Evolutionary conservation across 2,888 invertebrate genomes (phyloP).

Genomic region (Eristalis intricaria): DNA sequence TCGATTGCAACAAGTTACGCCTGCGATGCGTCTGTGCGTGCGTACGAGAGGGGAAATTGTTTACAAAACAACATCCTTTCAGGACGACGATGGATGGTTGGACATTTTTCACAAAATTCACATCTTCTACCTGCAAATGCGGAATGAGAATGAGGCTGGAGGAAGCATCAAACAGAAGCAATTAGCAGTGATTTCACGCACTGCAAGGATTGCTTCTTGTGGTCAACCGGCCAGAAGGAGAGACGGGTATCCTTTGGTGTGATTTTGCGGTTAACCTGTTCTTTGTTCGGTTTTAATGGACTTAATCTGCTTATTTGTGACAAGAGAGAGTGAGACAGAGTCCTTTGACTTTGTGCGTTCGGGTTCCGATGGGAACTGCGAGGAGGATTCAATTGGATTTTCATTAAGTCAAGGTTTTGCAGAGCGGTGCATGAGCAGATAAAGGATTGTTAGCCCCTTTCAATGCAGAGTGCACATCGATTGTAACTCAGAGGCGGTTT

Average conservation of each 20-base stretch:
- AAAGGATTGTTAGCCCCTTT: neutral
- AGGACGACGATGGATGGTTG: neutral
- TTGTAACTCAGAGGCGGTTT: too few species aligned
- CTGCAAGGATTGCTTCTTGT: conserved; percentile 55
- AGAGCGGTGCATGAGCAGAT: neutral
- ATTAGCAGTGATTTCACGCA: conserved; percentile 71
- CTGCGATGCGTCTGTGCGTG: conserved; percentile 35
- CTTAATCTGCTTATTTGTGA: conserved; percentile 21
- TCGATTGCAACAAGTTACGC: conserved; percentile 69
- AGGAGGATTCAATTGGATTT: neutral
- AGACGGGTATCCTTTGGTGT: conserved; percentile 31
- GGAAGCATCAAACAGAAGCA: conserved; percentile 32
- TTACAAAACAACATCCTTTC: conserved; percentile 66
- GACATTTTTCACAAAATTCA: conserved; percentile 16
- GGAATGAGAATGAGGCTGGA: conserved; percentile 17
- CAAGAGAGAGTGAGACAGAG: neutral
- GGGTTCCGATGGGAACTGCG: neutral
- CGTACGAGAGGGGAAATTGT: conserved; percentile 45
- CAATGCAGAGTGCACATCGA: too few species aligned
- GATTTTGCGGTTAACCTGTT: conserved; percentile 61
- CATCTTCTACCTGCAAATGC: conserved; percentile 47
- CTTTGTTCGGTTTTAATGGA: conserved; percentile 17
- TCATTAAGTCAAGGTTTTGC: neutral
- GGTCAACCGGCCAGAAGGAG: conserved; percentile 29
- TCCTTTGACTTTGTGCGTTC: neutral